phyloP scores from a whole-genome alignment of 37 sponge, comb jelly and placozoan genomes.

The Amphimedon queenslandica region DNA sequence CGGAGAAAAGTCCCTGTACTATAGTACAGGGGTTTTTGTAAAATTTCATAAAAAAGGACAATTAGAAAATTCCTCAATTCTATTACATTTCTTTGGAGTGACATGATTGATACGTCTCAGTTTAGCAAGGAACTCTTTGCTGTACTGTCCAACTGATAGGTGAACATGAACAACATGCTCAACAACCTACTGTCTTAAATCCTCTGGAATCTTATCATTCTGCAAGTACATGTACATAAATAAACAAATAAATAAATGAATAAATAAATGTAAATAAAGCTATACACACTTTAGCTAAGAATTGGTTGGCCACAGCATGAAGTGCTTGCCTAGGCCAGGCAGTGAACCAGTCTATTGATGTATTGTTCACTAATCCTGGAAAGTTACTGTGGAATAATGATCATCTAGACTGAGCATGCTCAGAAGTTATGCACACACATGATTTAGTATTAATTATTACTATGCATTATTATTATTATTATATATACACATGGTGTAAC shows the following conservation, averaged over 20 bases:
- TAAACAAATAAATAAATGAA: too few species aligned
- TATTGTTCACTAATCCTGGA: slow-evolving; percentile 95
- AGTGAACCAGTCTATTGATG: slow-evolving; percentile 98
- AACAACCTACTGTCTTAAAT: slow-evolving; percentile 62
- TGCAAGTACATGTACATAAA: slow-evolving; percentile 17
- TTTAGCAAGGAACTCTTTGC: slow-evolving; percentile 83
- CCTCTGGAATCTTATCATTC: slow-evolving; percentile 88
- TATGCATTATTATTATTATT: too few species aligned
- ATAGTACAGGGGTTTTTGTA: too few species aligned
- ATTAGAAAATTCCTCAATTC: too few species aligned
- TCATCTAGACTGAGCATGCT: too few species aligned
- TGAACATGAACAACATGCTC: slow-evolving; percentile 96
- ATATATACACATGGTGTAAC: too few species aligned
- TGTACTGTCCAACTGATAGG: slow-evolving; percentile 79
- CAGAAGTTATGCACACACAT: too few species aligned
- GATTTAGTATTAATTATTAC: too few species aligned
- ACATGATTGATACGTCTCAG: slow-evolving; percentile 94
- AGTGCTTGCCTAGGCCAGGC: slow-evolving; percentile 98
- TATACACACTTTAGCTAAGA: slow-evolving; percentile 80
- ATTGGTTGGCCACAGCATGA: slow-evolving; percentile 91
- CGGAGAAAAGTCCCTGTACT: too few species aligned
- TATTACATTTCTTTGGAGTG: slow-evolving; percentile 98
- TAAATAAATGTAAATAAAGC: neutral
- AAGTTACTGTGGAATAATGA: too few species aligned
- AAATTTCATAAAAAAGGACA: too few species aligned